Base-by-base conservation (phyloP, 2,888 invertebrate genomes). In the Leptura quadrifasciata region DNA sequence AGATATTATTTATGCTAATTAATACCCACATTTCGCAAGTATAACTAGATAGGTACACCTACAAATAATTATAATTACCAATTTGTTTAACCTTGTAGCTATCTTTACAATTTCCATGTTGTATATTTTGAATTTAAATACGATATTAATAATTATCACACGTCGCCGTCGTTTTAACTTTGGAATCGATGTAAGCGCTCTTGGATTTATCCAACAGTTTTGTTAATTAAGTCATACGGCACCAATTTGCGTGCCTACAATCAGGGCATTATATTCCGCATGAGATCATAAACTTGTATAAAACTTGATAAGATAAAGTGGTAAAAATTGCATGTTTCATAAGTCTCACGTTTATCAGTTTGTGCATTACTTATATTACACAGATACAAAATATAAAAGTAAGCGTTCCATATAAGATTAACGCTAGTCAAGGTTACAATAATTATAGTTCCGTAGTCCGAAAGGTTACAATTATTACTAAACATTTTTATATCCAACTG, bases 1-100 rank as follows among this genome's bases (percentile, higher is more conserved):
- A 69, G 68, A 18, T 69, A 55, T 69, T 24, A 69, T 69, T 69
- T 69, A 69, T 69, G 68, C 35, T 58, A 69, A 69, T 69, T 58
- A 69, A 69, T 69, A 55, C 20, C 24, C 1, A 17, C 57, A 39
- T 69, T 55, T 27, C 35, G 27, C 18, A 54, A 55, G 68, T 27
- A 63, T 27, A 54, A 55, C 54, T 68, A 35, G 68, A 69, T 69
- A 57, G 20, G 12, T 31, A 69, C 68, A 57, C 57, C 57, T 21
- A 55, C 68, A 69, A 69, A 69, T 39, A 39, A 10, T 55, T 55
- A 57, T 57, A 27, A 57, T 57, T 67, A 69, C 24, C 57, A 57
- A 31, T 69, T 69, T 20, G 27, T 57, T 27, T 57, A 57, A 57
- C 57, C 68, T 69, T 69, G 35, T 20, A 20, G 31, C 6, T 57